Base-by-base conservation (phyloP, 53 echinoderm and acorn worm species). In the Luidia sarsii region DNA sequence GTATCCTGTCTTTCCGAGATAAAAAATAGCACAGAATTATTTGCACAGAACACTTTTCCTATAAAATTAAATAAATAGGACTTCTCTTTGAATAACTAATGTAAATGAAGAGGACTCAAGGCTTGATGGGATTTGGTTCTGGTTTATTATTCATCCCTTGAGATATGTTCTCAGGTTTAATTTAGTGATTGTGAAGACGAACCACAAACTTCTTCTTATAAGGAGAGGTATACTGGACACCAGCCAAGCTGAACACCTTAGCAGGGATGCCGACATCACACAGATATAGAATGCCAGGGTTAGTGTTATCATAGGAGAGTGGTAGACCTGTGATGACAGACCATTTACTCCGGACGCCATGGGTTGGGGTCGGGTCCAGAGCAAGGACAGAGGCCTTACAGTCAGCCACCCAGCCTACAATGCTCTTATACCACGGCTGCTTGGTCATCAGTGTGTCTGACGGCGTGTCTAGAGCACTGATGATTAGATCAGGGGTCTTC, bases 311-410 rank as follows among this genome's bases (percentile, higher is more conserved):
- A 59, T 92, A 82, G 13, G 89, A 66, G 11, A 91, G 85, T 1
- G 99, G 99, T 1, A 97, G 70, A 7, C 81, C 93, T 1, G 89
- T 87, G 16, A 89, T 83, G 15, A 94, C 57, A 0, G 94, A 86
- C 89, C 86, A 97, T 67, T 89, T 89, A 63, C 89, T 89, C 64
- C 80, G 48, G 71, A 94, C 83, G 15, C 74, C 62, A 51, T 91
- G 94, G 69, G 74, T 70, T 19, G 82, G 80, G 66, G 87, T 73
- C 38, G 99, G 99, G 81, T 99, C 99, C 24, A 99, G 65, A 46
- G 88, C 80, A 31, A 91, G 77, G 33, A 90, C 66, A 3, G 87
- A 80, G 10, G 94, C 87, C 80, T 68, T 85, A 45, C 45, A 70
- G 57, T 62, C 55, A 16, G 83, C 53, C 20, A 88, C 73, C 99